Percentiles rank a stretch among this genome's conserved stretches.
Conservation (phyloP, 2,113 vertebrate species). For the Anolis sagrei region DNA sequence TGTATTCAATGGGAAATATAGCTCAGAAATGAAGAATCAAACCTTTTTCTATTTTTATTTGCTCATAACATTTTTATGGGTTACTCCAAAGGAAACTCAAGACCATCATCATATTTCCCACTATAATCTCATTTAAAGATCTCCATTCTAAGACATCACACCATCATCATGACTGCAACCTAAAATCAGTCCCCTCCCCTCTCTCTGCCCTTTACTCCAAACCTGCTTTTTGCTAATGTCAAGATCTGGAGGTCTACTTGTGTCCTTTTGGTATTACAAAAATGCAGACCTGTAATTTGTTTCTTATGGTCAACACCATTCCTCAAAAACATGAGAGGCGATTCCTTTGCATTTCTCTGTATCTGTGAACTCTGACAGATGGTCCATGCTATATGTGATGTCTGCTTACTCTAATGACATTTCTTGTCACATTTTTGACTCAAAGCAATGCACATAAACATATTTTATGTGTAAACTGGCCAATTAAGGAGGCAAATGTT, state of each 20-base stretch:
- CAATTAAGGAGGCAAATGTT: slow-evolving; percentile 84
- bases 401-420: slow-evolving; percentile 41
- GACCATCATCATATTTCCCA: too few species aligned
- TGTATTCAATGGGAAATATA: too few species aligned
- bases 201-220: neutral
- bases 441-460: slow-evolving; percentile 70
- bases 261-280: neutral
- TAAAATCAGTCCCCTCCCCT: too few species aligned
- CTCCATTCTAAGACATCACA: too few species aligned
- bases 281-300: neutral
- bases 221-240: neutral
- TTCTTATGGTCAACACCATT: neutral
- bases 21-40: too few species aligned
- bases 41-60: too few species aligned
- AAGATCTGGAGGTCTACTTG: neutral
- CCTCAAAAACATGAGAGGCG: neutral
- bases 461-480: slow-evolving; percentile 78
- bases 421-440: slow-evolving; percentile 58
- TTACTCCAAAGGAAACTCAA: too few species aligned
- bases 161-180: too few species aligned
- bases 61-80: too few species aligned
- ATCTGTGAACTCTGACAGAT: slow-evolving; percentile 28
- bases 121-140: too few species aligned
- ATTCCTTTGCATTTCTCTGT: neutral
- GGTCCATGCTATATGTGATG: neutral